These are phyloP conservation scores for Ochlodes sylvanus DNA, from an alignment of 2,888 invertebrate genomes.

Conservation along the genomic window DNA sequence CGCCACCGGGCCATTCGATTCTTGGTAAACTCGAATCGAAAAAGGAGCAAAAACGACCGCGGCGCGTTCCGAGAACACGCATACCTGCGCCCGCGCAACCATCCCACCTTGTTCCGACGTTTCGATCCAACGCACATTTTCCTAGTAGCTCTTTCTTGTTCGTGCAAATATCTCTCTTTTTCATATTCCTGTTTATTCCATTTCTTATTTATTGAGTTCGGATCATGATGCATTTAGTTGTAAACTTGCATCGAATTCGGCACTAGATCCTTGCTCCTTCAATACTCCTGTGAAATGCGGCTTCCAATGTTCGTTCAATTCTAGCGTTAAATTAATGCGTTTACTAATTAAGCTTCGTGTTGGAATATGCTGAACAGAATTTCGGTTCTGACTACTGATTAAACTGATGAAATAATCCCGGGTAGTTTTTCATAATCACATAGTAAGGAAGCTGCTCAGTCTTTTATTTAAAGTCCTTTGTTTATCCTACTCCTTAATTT, in stretches of 20 bases:
- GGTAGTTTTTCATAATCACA: too few species aligned
- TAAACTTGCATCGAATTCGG: background rate
- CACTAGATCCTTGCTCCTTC: background rate
- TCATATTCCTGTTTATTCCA: slow-evolving; percentile 42
- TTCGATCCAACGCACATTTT: slow-evolving; percentile 70
- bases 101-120: slow-evolving; percentile 71
- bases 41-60: slow-evolving; percentile 82
- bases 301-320: slow-evolving; percentile 11
- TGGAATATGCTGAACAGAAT: too few species aligned
- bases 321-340: slow-evolving; percentile 16
- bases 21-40: slow-evolving; percentile 83
- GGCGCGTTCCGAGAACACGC: slow-evolving; percentile 79
- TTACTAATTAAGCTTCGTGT: too few species aligned
- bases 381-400: too few species aligned
- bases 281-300: too few species aligned
- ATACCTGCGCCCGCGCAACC: slow-evolving; percentile 78
- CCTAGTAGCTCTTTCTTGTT: slow-evolving; percentile 53
- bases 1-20: slow-evolving; percentile 83
- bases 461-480: too few species aligned
- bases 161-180: slow-evolving; percentile 43
- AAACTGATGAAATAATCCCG: too few species aligned
- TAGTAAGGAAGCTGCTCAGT: too few species aligned
- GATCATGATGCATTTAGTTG: slow-evolving; percentile 8
- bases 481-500: too few species aligned
- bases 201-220: slow-evolving; percentile 31